phyloP scores from a whole-genome alignment of 1,140 invertebrate genomes.

The Procambarus virginalis region DNA sequence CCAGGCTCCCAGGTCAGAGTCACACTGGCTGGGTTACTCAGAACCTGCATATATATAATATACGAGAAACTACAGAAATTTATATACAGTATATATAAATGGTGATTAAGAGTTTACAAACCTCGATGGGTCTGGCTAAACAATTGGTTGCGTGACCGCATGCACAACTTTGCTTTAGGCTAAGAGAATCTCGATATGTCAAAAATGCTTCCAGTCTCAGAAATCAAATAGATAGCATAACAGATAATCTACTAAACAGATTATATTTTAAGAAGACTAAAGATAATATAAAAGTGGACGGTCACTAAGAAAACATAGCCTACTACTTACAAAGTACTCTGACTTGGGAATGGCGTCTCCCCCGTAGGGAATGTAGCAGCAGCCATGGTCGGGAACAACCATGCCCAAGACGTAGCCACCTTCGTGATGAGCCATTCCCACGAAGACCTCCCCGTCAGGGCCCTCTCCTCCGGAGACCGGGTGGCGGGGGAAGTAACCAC shows the following conservation, averaged over 20 bases:
- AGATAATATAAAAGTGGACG: not conserved
- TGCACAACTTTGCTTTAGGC: too few relatives aligned
- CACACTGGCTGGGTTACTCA: slow-evolving; percentile 48
- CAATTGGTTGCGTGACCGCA: too few relatives aligned
- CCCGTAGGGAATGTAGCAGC: slow-evolving; percentile 72
- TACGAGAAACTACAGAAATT: too few relatives aligned
- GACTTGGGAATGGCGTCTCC: slow-evolving; percentile 71
- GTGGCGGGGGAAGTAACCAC: slow-evolving; percentile 34
- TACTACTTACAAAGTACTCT: slow-evolving; percentile 65
- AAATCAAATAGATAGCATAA: too few relatives aligned
- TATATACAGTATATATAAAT: too few relatives aligned
- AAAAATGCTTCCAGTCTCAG: too few relatives aligned
- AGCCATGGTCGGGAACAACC: slow-evolving; percentile 72
- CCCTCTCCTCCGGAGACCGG: slow-evolving; percentile 54
- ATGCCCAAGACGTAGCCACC: slow-evolving; percentile 73
- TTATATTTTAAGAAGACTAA: too few relatives aligned
- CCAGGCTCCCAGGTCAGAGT: slow-evolving; percentile 58
- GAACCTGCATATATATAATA: slow-evolving; percentile 28
- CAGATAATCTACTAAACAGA: too few relatives aligned
- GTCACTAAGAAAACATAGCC: not conserved
- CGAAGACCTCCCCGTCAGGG: slow-evolving; percentile 70
- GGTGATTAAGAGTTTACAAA: too few relatives aligned
- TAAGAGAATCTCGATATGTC: too few relatives aligned
- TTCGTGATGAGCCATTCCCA: slow-evolving; percentile 72
- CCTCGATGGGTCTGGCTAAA: too few relatives aligned